Evolutionary conservation across 2,113 vertebrate genomes (phyloP).

Genomic region (Danio rerio): DNA sequence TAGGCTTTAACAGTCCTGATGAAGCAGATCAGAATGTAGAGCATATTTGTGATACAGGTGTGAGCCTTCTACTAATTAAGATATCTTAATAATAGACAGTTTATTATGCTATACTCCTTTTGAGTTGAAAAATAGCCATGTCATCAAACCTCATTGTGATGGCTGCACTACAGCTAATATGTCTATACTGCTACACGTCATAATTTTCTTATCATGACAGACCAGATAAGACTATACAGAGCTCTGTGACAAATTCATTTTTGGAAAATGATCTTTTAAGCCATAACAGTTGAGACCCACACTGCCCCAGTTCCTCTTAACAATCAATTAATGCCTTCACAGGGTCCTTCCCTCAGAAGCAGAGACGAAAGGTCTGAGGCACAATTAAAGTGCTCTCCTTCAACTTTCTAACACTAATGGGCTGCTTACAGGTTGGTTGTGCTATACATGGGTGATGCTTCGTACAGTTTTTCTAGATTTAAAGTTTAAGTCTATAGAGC

Average conservation of each 20-base stretch:
- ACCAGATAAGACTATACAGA: slow-evolving; percentile 54
- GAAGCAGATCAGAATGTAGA: background rate
- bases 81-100: slow-evolving; percentile 35
- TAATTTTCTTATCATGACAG: slow-evolving; percentile 69
- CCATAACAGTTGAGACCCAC: slow-evolving; percentile 61
- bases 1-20: too few relatives aligned
- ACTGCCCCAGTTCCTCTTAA: slow-evolving; percentile 60
- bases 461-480: too few relatives aligned
- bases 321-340: slow-evolving; percentile 74
- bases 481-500: too few relatives aligned
- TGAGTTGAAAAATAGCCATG: slow-evolving; percentile 54
- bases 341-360: slow-evolving; percentile 34
- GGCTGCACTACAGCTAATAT: too few relatives aligned
- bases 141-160: slow-evolving; percentile 55
- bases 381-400: slow-evolving; percentile 17
- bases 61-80: slow-evolving; percentile 9
- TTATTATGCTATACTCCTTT: slow-evolving; percentile 47
- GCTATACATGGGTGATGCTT: too few relatives aligned
- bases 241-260: slow-evolving; percentile 72
- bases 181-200: slow-evolving; percentile 56
- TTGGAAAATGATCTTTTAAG: slow-evolving; percentile 67
- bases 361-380: slow-evolving; percentile 1
- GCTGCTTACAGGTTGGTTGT: too few relatives aligned
- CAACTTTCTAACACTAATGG: too few relatives aligned
- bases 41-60: background rate